Percentiles rank a stretch among this genome's conserved stretches.
phyloP scores from a whole-genome alignment of 2,797 vertebrate species.

The Micropoecilia bifurca region DNA sequence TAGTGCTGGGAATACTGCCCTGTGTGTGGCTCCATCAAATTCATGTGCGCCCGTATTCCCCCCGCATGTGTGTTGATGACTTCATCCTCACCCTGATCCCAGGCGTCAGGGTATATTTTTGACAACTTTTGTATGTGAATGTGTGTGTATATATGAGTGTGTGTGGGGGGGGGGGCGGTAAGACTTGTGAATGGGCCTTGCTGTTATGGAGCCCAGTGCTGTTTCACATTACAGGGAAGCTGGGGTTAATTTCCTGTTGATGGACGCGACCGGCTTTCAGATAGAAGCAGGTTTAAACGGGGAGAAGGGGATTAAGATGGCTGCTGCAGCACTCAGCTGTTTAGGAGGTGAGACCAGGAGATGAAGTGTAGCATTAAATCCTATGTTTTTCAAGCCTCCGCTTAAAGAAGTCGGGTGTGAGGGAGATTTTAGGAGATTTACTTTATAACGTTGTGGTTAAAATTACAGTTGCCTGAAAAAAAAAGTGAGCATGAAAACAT shows the following conservation, averaged over 20 bases:
- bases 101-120: conserved; percentile 66
- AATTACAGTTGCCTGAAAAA: conserved; percentile 7
- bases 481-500: not conserved
- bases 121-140: conserved; percentile 24
- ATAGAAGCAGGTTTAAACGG: conserved; percentile 56
- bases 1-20: conserved; percentile 52
- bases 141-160: not conserved
- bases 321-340: conserved; percentile 60
- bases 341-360: conserved; percentile 63
- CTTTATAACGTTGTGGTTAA: conserved; percentile 35
- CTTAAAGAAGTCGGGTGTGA: conserved; percentile 22
- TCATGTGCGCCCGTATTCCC: conserved; percentile 30
- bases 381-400: conserved; percentile 37
- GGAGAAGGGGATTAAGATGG: conserved; percentile 48
- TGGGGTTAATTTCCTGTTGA: conserved; percentile 77
- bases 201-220: conserved; percentile 50
- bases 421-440: conserved; percentile 21
- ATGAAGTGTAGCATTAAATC: conserved; percentile 69
- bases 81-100: conserved; percentile 64
- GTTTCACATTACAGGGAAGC: conserved; percentile 74
- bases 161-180: not conserved
- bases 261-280: conserved; percentile 44
- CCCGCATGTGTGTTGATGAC: conserved; percentile 60
- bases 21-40: conserved; percentile 46
- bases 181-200: conserved; percentile 54